Evolutionary conservation across 2,888 invertebrate species (phyloP), one percentile per base, ranked within the genome.

Genomic region (Drosophila mayaguana): DNA sequence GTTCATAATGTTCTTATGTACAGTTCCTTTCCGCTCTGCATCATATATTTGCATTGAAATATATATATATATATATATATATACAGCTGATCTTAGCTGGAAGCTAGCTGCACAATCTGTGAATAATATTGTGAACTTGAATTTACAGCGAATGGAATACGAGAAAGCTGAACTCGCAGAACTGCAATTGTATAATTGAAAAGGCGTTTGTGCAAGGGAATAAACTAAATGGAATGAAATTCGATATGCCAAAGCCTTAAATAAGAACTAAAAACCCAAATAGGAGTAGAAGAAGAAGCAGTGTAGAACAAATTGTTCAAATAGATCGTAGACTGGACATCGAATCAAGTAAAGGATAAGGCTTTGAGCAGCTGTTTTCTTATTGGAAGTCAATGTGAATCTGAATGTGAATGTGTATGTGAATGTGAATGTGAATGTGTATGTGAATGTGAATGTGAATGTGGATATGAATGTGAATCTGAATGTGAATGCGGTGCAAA

Each of bases 401-500:
- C 7, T 0, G 32, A 50, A 32, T 50, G 6, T 32, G 46, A 38
- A n/a, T 25, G 45, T 36, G n/a, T n/a, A n/a, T n/a, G n/a, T n/a
- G n/a, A n/a, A 14, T 42, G 40, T 28, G 42, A 25, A 18, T 28
- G 28, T 32, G 46, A 38, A n/a, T 25, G 45, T 36, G n/a, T n/a
- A n/a, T n/a, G n/a, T n/a, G n/a, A n/a, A 14, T 36, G 14, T 20
- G 43, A 22, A 2, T 45, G n/a, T 20, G 42, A 56, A 1, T 67
- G 32, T 40, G 46, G 42, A 22, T 65, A 25, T 28, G 43, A 56
- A n/a, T 66, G 45, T 45, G 60, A 55, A 18, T 53, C 25, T 42
- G 54, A 8, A 34, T 72, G 50, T 50, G 63, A 61, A 48, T 64
- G n/a, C 70, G 63, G 63, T 73, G 76, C 65, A 66, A 77, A 71